Evolutionary conservation across 2,888 invertebrate species (phyloP), one percentile per base, ranked within the genome.

Genomic region (Antheraea yamamai): DNA sequence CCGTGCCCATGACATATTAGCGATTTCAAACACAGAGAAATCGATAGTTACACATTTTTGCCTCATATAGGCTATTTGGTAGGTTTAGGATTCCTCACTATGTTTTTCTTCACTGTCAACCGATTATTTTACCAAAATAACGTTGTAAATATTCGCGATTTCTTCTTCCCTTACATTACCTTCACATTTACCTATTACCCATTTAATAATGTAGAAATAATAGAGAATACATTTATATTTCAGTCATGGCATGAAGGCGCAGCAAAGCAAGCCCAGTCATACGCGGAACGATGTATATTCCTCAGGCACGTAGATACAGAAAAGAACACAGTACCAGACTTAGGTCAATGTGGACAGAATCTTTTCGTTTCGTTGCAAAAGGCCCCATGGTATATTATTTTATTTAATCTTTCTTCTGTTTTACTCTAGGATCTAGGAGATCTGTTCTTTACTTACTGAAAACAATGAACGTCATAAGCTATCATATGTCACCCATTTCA

Each of bases 321-420:
- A 35, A 97, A 97, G 76, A 95, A 97, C 77, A 95, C 95, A 77
- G 95, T 96, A 52, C 95, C 96, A 23, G 92, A 95, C 77, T 96
- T 96, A 79, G 97, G 97, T 52, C 91, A 96, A 51, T 97, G 97
- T 85, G 98, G 97, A 3, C 97, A 98, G 89, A 98, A 98, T 89
- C 96, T 98, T 77, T 98, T 97, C 87, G 96, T 97, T 47, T 96
- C 97, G n/a, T 96, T 97, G 3, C 96, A 97, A 80, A 96, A 96
- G 91, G 97, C 97, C 39, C 97, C 97, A 52, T 98, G 97, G 97
- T 76, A 76, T 66, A 30, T 66, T 66, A 16, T 66, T 66, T 14
- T 64, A 14, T 26, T 64, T 26, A 26, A 16, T 66, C 6, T 66
- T 66, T 30, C 26, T 66, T 66, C 10, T 26, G 6, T 66, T 66